A percentile compares a stretch with the other conserved stretches of the same genome.
These are phyloP conservation scores for Noctuana brunneofusca DNA, from an alignment of 2,888 invertebrate genomes.

Conservation along the genomic window DNA sequence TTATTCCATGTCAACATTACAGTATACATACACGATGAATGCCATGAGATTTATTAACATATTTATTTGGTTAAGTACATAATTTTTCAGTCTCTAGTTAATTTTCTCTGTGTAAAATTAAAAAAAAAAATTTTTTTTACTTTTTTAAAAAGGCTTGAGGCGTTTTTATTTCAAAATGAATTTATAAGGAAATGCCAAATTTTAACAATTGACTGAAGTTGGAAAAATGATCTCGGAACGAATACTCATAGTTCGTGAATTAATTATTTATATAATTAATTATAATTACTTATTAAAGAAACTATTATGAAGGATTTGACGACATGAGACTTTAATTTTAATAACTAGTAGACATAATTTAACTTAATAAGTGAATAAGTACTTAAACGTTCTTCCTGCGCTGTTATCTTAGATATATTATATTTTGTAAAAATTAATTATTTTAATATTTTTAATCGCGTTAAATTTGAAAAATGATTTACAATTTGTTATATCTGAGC, in stretches of 20 bases:
- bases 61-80: background rate
- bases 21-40: background rate
- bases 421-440: slow-evolving; percentile 42
- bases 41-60: slow-evolving; percentile 5
- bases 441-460: no score
- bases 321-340: slow-evolving; percentile 40
- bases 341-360: slow-evolving; percentile 37
- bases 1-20: background rate
- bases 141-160: background rate
- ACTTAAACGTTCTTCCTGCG: background rate
- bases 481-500: slow-evolving; percentile 26
- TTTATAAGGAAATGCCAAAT: slow-evolving; percentile 26
- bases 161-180: background rate
- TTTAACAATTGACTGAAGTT: slow-evolving; percentile 23
- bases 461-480: slow-evolving; percentile 28
- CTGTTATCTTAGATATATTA: background rate
- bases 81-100: background rate
- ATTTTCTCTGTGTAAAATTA: background rate
- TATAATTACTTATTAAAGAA: slow-evolving; percentile 31
- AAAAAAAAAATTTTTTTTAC: background rate
- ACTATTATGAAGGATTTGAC: slow-evolving; percentile 45
- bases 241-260: slow-evolving; percentile 32
- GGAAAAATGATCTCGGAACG: slow-evolving; percentile 36
- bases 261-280: slow-evolving; percentile 27
- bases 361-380: slow-evolving; percentile 1